A percentile compares a stretch with the other conserved stretches of the same genome.
phyloP scores from a whole-genome alignment of 37 sponge, comb jelly and placozoan species.

The Cliona cf. orientalis region DNA sequence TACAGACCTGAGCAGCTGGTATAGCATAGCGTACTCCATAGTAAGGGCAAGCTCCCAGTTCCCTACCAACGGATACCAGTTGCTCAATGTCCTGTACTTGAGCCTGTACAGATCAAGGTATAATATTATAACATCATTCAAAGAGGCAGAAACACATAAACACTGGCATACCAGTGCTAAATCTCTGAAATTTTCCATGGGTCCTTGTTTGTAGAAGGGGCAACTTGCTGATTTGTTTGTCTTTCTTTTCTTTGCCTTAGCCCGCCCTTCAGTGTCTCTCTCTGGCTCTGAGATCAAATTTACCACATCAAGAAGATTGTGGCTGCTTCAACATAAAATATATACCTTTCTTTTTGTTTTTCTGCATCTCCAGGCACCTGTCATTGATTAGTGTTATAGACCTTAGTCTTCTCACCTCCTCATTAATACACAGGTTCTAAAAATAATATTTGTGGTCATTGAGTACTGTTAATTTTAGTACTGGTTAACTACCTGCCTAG shows the following conservation, averaged over 20 bases:
- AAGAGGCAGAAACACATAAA: not conserved
- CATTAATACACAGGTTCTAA: constrained; percentile 91
- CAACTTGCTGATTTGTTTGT: constrained; percentile 34
- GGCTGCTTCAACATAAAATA: not conserved
- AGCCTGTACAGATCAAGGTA: constrained; percentile 20
- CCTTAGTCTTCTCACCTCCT: constrained; percentile 72
- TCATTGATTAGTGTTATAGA: constrained; percentile 91
- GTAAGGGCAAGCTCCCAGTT: constrained; percentile 91
- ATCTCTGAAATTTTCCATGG: constrained; percentile 62
- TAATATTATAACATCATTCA: not conserved
- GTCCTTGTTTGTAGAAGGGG: constrained; percentile 66
- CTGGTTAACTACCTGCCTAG: constrained; percentile 72
- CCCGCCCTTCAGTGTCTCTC: constrained; percentile 7
- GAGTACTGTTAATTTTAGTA: not conserved
- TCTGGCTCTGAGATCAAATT: constrained; percentile 8
- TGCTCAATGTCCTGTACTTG: constrained; percentile 95
- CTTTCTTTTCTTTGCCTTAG: constrained; percentile 56
- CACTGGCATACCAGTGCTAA: constrained; percentile 62
- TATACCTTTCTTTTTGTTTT: constrained; percentile 71
- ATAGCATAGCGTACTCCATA: constrained; percentile 85
- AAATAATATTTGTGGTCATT: not conserved
- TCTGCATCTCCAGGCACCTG: constrained; percentile 90
- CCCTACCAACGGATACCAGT: constrained; percentile 73
- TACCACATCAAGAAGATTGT: too few species aligned
- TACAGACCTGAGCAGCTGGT: constrained; percentile 84